Conservation (phyloP, 30 jellyfish, hydroid and myxozoan genomes). For the Nemopilema nomurai region DNA sequence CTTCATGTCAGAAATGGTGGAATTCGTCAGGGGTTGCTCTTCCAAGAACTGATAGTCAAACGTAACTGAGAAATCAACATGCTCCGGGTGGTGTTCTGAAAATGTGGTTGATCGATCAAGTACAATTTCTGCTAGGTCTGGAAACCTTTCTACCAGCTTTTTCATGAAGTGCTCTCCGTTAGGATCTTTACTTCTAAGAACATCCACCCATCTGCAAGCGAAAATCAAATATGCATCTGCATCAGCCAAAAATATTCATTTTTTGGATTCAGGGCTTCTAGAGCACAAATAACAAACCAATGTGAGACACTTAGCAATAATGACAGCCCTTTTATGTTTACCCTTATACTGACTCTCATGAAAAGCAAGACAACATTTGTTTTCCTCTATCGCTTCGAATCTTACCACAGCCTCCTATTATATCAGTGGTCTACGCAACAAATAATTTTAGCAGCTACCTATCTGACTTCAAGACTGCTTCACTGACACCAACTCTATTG, state of each 20-base stretch:
- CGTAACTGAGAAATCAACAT: conserved; percentile 45
- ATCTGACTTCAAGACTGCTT: conserved; percentile 27
- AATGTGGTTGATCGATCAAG: conserved; percentile 54
- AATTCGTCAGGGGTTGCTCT: conserved; percentile 15
- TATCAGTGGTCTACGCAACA: too few relatives aligned
- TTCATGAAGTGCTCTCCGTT: conserved; percentile 25
- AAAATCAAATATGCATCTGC: not conserved
- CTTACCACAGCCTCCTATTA: too few relatives aligned
- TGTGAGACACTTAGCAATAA: too few relatives aligned
- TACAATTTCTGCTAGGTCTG: conserved; percentile 38
- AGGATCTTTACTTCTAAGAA: conserved; percentile 3
- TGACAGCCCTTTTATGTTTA: too few relatives aligned
- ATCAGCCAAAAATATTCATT: not conserved
- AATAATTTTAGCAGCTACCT: conserved; percentile 28
- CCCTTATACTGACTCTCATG: too few relatives aligned
- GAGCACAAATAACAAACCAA: not conserved
- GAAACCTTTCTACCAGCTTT: conserved; percentile 41
- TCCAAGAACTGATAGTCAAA: conserved; percentile 50
- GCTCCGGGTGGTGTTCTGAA: conserved; percentile 56
- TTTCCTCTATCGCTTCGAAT: too few relatives aligned
- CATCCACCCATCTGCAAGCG: conserved; percentile 67
- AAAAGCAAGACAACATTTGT: too few relatives aligned
- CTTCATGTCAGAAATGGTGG: conserved; percentile 6
- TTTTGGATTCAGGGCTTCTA: not conserved
- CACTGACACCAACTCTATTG: conserved; percentile 1